Evolutionary conservation across 2,888 invertebrate genomes (phyloP).

Genomic region (Papilio elwesi): DNA sequence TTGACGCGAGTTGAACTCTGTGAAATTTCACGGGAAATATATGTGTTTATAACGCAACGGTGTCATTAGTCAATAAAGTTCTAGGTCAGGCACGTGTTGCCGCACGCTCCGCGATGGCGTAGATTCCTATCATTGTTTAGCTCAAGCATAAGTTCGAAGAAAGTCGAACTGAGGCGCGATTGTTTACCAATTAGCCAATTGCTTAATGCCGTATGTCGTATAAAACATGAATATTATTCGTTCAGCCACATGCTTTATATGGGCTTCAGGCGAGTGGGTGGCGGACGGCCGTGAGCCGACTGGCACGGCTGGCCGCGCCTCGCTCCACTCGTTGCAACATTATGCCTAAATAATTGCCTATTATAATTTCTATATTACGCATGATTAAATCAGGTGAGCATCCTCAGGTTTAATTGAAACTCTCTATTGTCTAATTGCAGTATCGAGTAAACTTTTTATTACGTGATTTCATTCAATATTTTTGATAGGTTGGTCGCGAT

Average conservation of each 20-base stretch:
- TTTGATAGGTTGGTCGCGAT: conserved; percentile 58
- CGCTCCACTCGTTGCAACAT: conserved; percentile 71
- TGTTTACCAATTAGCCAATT: conserved; percentile 67
- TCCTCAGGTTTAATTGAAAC: conserved; percentile 28
- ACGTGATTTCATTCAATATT: conserved; percentile 45
- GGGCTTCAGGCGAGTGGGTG: conserved; percentile 81
- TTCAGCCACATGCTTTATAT: conserved; percentile 76
- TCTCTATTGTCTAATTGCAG: conserved; percentile 16
- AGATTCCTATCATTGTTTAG: conserved; percentile 31
- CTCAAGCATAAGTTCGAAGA: conserved; percentile 31
- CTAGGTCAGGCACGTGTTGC: conserved; percentile 29
- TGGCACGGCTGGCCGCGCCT: conserved; percentile 72
- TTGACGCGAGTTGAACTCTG: neutral
- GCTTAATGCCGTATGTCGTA: conserved; percentile 61
- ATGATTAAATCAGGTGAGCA: conserved; percentile 31
- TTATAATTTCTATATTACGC: conserved; percentile 50
- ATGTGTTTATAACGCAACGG: conserved; percentile 17
- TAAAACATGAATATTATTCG: conserved; percentile 78
- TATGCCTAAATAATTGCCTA: conserved; percentile 67
- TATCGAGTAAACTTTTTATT: conserved; percentile 32
- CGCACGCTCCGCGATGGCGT: conserved; percentile 4
- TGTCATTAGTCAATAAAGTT: conserved; percentile 27
- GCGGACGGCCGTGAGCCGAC: conserved; percentile 78
- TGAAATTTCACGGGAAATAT: conserved; percentile 11
- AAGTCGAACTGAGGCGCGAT: conserved; percentile 35